Evolutionary conservation across 1,140 invertebrate genomes (phyloP).

Genomic region (Ceratina japonica): DNA sequence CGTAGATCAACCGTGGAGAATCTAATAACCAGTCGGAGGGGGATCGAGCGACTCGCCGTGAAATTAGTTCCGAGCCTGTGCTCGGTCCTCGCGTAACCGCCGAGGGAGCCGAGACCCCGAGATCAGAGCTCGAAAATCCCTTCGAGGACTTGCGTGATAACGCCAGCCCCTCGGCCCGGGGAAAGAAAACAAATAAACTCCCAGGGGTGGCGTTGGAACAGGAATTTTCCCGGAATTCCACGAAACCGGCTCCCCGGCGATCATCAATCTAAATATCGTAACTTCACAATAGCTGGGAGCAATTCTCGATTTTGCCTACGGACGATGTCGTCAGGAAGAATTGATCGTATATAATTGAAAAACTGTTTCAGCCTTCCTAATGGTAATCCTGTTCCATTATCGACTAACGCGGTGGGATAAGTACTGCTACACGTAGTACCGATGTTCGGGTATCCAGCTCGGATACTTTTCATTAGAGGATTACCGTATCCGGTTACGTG

Average conservation of each 20-base stretch:
- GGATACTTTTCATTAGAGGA: constrained; percentile 20
- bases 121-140: constrained; percentile 21
- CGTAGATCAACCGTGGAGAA: constrained; percentile 43
- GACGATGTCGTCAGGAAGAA: no score
- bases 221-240: background rate
- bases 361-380: no score
- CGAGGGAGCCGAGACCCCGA: background rate
- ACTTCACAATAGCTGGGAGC: no score
- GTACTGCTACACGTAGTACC: no score
- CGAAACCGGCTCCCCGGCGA: background rate
- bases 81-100: background rate
- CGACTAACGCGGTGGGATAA: no score
- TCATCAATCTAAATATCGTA: constrained; percentile 1
- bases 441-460: constrained; percentile 10
- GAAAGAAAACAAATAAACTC: constrained; percentile 26
- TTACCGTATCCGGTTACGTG: background rate
- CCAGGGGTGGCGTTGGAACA: background rate
- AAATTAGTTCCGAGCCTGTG: constrained; percentile 53
- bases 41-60: constrained; percentile 48
- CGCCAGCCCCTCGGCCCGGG: background rate
- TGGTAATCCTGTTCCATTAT: no score
- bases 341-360: no score
- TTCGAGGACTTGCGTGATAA: constrained; percentile 14
- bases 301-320: no score
- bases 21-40: constrained; percentile 57